Evolutionary conservation across 2,797 vertebrate genomes (phyloP).

Genomic region (Caiman crocodilus): DNA sequence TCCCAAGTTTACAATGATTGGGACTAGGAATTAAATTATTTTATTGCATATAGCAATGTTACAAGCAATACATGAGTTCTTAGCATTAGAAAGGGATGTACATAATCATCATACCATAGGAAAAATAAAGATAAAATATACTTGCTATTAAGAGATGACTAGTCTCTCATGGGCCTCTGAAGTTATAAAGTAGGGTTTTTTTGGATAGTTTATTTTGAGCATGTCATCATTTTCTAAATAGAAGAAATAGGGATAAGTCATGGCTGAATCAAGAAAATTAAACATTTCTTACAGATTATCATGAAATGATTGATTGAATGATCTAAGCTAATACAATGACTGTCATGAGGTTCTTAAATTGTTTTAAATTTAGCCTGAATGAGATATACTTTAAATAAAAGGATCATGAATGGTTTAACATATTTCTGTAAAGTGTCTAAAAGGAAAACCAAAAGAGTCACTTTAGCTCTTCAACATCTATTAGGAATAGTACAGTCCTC

Average conservation of each 20-base stretch:
- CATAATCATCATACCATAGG: not conserved
- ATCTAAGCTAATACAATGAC: not conserved
- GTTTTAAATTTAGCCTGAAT: slow-evolving; percentile 11
- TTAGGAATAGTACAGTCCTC: not conserved
- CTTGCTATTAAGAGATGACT: not conserved
- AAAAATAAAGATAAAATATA: not conserved
- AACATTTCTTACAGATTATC: not conserved
- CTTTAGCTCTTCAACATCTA: not conserved
- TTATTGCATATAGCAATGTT: not conserved
- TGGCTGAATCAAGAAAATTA: not conserved
- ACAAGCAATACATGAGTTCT: not conserved
- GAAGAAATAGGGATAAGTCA: not conserved
- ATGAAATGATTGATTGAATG: not conserved
- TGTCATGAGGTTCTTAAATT: not conserved
- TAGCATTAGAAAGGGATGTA: not conserved
- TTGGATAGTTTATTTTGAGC: not conserved
- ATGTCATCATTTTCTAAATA: not conserved
- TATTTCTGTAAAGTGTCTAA: not conserved
- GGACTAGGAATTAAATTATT: not conserved
- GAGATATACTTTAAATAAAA: not conserved
- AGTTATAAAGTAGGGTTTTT: not conserved
- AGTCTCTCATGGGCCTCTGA: not conserved
- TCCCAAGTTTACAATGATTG: not conserved
- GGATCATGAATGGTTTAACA: slow-evolving; percentile 1
- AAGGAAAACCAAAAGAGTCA: not conserved